Evolutionary conservation across 2,113 vertebrate genomes (phyloP).

Genomic region (Origma solitaria): DNA sequence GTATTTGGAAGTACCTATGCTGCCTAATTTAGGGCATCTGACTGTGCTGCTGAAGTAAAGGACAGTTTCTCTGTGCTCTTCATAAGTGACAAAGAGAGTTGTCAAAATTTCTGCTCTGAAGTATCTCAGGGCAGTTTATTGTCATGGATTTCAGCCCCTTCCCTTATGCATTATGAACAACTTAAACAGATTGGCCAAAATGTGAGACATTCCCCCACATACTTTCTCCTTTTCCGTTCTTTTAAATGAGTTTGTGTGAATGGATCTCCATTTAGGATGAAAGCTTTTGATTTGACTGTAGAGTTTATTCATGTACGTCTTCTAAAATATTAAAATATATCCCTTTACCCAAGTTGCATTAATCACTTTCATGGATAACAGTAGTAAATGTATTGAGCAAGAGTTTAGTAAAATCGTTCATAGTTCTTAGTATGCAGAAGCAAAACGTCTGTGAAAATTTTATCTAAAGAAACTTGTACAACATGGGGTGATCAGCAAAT

Average conservation of each 20-base stretch:
- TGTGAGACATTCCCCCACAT: rapidly evolving
- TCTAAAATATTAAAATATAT: not conserved
- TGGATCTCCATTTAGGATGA: not conserved
- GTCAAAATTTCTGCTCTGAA: not conserved
- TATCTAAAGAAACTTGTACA: not conserved
- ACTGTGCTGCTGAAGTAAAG: not conserved
- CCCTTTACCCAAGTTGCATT: not conserved
- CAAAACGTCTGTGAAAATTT: not conserved
- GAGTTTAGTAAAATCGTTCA: not conserved
- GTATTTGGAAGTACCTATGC: not conserved
- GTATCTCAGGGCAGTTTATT: not conserved
- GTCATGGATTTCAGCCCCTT: not conserved
- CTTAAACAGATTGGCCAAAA: not conserved
- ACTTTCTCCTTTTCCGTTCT: not conserved
- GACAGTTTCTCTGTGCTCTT: not conserved
- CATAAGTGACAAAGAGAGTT: not conserved
- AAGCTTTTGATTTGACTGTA: not conserved
- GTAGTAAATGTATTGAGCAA: not conserved
- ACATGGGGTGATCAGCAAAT: not conserved
- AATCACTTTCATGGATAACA: not conserved
- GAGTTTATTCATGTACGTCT: not conserved
- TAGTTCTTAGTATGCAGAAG: not conserved
- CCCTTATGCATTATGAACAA: not conserved
- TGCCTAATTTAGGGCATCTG: not conserved
- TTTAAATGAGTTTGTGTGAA: not conserved